Percentiles rank a stretch among this genome's conserved stretches.
Conservation (phyloP, 2,113 vertebrate genomes). For the Epinephelus moara region DNA sequence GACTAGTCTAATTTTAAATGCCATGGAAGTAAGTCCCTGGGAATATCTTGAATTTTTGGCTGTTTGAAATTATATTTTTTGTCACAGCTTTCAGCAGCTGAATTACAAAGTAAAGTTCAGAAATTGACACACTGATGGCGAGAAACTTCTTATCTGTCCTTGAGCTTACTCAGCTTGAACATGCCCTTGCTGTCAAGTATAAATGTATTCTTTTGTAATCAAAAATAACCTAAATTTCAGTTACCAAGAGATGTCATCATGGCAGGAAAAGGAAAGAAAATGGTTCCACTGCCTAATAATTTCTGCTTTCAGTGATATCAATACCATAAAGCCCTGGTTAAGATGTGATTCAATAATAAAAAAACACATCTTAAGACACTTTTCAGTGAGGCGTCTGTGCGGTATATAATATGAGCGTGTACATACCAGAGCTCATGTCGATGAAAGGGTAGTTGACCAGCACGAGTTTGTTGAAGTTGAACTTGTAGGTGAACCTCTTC, state of each 20-base stretch:
- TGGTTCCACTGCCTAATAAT: too few relatives aligned
- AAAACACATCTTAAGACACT: background rate
- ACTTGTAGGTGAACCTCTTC: conserved; percentile 96
- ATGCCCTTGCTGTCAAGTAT: background rate
- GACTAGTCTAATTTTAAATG: too few relatives aligned
- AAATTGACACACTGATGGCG: background rate
- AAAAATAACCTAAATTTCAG: background rate
- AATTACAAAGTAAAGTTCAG: background rate
- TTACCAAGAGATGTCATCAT: background rate
- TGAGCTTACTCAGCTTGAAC: background rate
- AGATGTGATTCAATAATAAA: too few relatives aligned
- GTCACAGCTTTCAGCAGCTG: background rate
- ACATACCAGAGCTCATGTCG: conserved; percentile 88
- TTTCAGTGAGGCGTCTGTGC: too few relatives aligned
- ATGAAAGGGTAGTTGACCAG: conserved; percentile 95
- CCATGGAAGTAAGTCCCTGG: too few relatives aligned
- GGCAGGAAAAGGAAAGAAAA: background rate
- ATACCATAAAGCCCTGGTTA: background rate
- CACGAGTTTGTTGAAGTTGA: conserved; percentile 96
- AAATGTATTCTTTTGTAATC: background rate
- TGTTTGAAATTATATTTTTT: background rate
- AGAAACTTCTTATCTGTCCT: background rate
- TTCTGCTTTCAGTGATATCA: too few relatives aligned
- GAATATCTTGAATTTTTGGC: background rate
- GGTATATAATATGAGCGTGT: background rate